Percentiles rank a stretch among this genome's conserved stretches.
phyloP scores from a whole-genome alignment of 1,140 invertebrate species.

The Caerostris extrusa region DNA sequence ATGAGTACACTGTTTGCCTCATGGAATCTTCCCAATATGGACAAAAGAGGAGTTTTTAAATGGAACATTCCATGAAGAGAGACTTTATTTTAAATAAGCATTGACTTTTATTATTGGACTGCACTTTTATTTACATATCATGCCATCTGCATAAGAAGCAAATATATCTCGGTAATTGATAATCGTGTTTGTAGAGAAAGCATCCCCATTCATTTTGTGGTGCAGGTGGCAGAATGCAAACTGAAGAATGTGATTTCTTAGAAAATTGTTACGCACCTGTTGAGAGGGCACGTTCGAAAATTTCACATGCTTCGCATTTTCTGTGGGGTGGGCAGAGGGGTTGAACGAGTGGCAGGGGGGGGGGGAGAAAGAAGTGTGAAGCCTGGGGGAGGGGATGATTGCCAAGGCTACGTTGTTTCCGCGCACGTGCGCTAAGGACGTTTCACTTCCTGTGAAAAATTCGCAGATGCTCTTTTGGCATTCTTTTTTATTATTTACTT shows the following conservation, averaged over 20 bases:
- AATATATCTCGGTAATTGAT: background rate
- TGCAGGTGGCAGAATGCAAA: slow-evolving; percentile 13
- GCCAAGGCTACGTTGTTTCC: slow-evolving; percentile 24
- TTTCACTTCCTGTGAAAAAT: slow-evolving; percentile 18
- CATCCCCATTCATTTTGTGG: background rate
- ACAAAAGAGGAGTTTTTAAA: no score
- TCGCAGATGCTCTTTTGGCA: slow-evolving; percentile 41
- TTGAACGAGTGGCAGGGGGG: no score
- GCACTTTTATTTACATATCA: background rate
- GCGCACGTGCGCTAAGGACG: slow-evolving; percentile 56
- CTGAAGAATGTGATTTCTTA: background rate
- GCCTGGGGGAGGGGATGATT: background rate
- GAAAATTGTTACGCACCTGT: slow-evolving; percentile 52
- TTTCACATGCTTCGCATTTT: background rate
- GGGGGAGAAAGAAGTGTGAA: background rate
- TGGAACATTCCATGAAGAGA: no score
- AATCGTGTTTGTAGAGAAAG: background rate
- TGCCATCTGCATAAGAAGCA: background rate
- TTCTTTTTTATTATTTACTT: background rate
- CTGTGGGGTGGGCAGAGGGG: background rate
- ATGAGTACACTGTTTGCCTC: no score
- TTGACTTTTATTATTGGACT: no score
- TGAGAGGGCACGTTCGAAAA: background rate
- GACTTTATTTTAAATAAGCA: no score
- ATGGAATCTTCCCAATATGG: no score